phyloP scores from a whole-genome alignment of 92 coral and sea anemone species.

The Heteractis magnifica region DNA sequence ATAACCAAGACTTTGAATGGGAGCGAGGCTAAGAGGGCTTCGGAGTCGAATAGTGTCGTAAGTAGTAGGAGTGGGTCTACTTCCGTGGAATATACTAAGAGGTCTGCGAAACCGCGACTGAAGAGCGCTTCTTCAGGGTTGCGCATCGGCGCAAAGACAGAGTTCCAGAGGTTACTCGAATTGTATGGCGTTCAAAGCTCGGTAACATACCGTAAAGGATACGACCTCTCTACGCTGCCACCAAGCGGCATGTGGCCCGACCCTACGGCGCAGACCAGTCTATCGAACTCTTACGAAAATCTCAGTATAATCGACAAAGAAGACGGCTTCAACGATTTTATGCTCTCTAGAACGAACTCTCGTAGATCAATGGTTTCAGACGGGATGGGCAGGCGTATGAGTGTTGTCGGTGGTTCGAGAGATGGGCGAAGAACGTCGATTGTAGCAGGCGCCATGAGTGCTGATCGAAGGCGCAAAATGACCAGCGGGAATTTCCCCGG shows the following conservation, averaged over 20 bases:
- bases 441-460: slow-evolving; percentile 1
- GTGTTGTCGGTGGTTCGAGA: slow-evolving; percentile 17
- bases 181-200: slow-evolving; percentile 72
- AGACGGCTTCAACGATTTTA: neutral
- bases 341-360: neutral
- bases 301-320: slow-evolving; percentile 8
- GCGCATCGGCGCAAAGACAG: slow-evolving; percentile 45
- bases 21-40: slow-evolving; percentile 12
- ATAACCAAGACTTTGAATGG: neutral
- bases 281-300: slow-evolving; percentile 22
- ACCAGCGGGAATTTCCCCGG: neutral
- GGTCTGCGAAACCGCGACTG: slow-evolving; percentile 15
- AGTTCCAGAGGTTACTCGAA: slow-evolving; percentile 54
- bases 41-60: neutral
- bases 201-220: slow-evolving; percentile 61
- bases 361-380: slow-evolving; percentile 34
- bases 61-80: slow-evolving; percentile 18
- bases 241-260: slow-evolving; percentile 84
- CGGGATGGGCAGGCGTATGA: slow-evolving; percentile 24
- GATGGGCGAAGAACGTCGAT: slow-evolving; percentile 49
- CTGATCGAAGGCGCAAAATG: slow-evolving; percentile 13
- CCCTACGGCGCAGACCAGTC: slow-evolving; percentile 26
- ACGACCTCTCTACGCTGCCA: slow-evolving; percentile 63
- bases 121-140: slow-evolving; percentile 19
- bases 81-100: slow-evolving; percentile 31